Conservation (phyloP, 2,888 invertebrate genomes). For the Amphimallon solstitiale region DNA sequence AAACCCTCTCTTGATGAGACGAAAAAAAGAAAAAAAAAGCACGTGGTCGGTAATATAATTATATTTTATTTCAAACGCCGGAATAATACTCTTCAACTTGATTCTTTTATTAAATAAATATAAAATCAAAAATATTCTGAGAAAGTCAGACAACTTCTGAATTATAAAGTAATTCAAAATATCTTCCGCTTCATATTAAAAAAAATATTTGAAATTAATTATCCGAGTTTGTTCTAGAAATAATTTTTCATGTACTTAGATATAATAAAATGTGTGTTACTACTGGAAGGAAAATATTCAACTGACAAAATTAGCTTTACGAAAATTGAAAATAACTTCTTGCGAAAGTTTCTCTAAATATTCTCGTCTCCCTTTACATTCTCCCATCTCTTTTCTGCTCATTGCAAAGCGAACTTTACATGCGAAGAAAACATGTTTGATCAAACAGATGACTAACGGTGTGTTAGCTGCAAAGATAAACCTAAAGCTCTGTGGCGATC, state of each 20-base stretch:
- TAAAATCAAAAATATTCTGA: no score
- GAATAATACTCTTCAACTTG: no score
- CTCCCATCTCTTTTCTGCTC: neutral
- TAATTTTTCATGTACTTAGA: neutral
- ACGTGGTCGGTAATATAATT: constrained; percentile 55
- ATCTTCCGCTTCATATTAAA: no score
- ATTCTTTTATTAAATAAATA: no score
- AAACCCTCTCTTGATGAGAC: constrained; percentile 49
- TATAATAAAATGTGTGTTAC: neutral
- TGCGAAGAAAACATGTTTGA: constrained; percentile 26
- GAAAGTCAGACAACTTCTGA: no score
- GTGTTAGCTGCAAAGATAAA: constrained; percentile 26
- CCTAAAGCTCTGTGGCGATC: constrained; percentile 40
- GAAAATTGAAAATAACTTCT: constrained; percentile 33
- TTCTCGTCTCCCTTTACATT: neutral
- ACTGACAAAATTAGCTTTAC: constrained; percentile 21
- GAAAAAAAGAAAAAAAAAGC: constrained; percentile 53
- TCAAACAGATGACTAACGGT: constrained; percentile 33
- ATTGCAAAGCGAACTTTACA: constrained; percentile 1
- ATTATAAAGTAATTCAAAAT: no score
- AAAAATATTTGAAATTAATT: no score
- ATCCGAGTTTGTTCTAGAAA: no score
- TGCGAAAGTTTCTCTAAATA: constrained; percentile 23
- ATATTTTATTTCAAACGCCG: constrained; percentile 19
- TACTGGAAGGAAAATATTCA: constrained; percentile 15